Percentiles rank a stretch among this genome's conserved stretches.
phyloP scores from a whole-genome alignment of 1,140 invertebrate genomes.

The Zaprionus kolodkinae region DNA sequence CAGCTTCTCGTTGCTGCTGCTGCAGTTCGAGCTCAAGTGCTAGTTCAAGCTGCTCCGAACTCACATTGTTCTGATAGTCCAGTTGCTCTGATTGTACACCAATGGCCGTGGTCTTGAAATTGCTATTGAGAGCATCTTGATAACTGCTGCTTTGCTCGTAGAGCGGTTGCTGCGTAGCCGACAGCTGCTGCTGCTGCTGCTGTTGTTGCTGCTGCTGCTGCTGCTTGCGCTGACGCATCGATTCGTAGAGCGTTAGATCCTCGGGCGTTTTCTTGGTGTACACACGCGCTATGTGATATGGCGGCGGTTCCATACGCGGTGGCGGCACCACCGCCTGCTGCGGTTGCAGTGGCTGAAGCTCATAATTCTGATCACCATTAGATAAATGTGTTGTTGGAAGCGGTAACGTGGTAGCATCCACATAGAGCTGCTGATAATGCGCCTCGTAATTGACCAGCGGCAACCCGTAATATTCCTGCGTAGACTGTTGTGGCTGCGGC shows the following conservation, averaged over 20 bases:
- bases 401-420: constrained; percentile 63
- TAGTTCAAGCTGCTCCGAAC: constrained; percentile 21
- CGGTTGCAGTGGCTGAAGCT: constrained; percentile 59
- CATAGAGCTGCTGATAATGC: constrained; percentile 73
- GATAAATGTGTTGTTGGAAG: constrained; percentile 71
- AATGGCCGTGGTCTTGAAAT: constrained; percentile 74
- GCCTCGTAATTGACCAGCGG: constrained; percentile 70
- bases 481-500: constrained; percentile 30
- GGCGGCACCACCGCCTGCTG: constrained; percentile 40
- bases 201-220: constrained; percentile 60
- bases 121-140: constrained; percentile 70
- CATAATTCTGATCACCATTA: constrained; percentile 72
- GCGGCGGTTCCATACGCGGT: constrained; percentile 85
- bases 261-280: constrained; percentile 88
- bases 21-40: constrained; percentile 10
- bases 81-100: constrained; percentile 57
- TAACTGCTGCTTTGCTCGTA: constrained; percentile 55
- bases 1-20: constrained; percentile 37
- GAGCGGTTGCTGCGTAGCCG: constrained; percentile 27
- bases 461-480: constrained; percentile 67
- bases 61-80: constrained; percentile 71
- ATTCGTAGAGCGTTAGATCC: constrained; percentile 78
- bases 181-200: constrained; percentile 32
- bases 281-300: constrained; percentile 89
- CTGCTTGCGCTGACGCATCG: constrained; percentile 71